These are phyloP conservation scores for Tenodera sinensis DNA, from an alignment of 2,888 invertebrate species.

Conservation along the genomic window DNA sequence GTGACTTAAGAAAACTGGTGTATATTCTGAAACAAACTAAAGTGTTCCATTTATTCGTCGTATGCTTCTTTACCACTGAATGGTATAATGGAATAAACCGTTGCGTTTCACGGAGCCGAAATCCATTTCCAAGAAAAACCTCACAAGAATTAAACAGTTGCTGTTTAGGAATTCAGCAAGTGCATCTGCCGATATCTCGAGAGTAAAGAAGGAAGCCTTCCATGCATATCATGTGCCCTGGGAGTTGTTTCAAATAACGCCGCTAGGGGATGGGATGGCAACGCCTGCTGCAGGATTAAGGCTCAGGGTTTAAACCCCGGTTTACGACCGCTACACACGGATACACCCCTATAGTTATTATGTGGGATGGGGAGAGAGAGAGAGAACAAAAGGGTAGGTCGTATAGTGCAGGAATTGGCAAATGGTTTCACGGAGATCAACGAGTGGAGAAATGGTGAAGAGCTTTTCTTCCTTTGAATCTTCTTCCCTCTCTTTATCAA, in stretches of 20 bases:
- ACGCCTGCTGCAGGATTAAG: slow-evolving; percentile 3
- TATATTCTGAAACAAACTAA: too few relatives aligned
- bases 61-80: too few relatives aligned
- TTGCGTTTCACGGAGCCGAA: not conserved
- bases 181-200: not conserved
- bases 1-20: too few relatives aligned
- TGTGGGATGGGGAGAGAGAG: not conserved
- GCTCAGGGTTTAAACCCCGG: slow-evolving; percentile 16
- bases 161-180: not conserved
- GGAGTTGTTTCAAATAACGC: not conserved
- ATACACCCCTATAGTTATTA: not conserved
- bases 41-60: too few relatives aligned
- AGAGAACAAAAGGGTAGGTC: not conserved
- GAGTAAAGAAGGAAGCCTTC: not conserved
- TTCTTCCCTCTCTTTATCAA: too few relatives aligned
- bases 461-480: too few relatives aligned
- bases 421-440: slow-evolving; percentile 3
- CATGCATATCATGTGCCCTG: not conserved
- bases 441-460: not conserved
- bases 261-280: not conserved
- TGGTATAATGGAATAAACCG: too few relatives aligned
- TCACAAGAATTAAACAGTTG: not conserved
- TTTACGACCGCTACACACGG: slow-evolving; percentile 6
- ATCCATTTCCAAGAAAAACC: not conserved
- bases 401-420: not conserved